Base-by-base conservation (phyloP, 2,797 vertebrate genomes). In the Pseudomugil gertrudae region DNA sequence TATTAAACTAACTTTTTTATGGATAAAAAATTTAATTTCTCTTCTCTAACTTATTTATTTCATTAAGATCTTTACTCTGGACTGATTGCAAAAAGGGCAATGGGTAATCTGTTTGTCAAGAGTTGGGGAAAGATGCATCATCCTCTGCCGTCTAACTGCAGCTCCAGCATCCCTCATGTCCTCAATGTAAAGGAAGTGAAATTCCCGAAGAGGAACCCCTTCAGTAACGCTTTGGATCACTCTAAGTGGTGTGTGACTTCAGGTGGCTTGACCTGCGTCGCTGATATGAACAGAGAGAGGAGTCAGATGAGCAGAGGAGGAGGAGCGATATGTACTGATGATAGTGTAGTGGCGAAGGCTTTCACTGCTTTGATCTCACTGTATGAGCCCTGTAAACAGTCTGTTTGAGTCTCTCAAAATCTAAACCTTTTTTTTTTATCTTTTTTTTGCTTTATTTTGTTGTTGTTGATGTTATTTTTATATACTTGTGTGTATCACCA, bases 61-160 rank as follows among this genome's bases (percentile, higher is more conserved):
- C 8, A 51, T 63, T 23, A 23, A 91, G 90, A 91, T 71, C 84
- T 90, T 36, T 90, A 90, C 60, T 78, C 84, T 19, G 87, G 86
- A 0, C 73, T 90, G 13, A 4, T 91, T 54, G 68, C 35, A 13
- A 45, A 82, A 0, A 0, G 1, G 1, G 1, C 68, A 17, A 0
- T 1, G 0, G 5, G 69, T 11, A 0, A 52, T 48, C 54, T 90
- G 15, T 74, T 33, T n/a, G 84, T 78, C 1, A 89, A 84, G 76
- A 78, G 81, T 67, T 90, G 88, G 87, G 74, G 87, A 33, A 79
- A 8, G 6, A 38, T 75, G 74, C 38, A 6, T 2, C 0, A 0
- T 0, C 10, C 79, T n/a, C 57, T 90, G 23, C 0, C 9, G 0
- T 89, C 85, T 2, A 76, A 83, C 73, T 90, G 85, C 75, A 79